phyloP scores from a whole-genome alignment of 1,140 invertebrate species.

The Stegodyphus dumicola region DNA sequence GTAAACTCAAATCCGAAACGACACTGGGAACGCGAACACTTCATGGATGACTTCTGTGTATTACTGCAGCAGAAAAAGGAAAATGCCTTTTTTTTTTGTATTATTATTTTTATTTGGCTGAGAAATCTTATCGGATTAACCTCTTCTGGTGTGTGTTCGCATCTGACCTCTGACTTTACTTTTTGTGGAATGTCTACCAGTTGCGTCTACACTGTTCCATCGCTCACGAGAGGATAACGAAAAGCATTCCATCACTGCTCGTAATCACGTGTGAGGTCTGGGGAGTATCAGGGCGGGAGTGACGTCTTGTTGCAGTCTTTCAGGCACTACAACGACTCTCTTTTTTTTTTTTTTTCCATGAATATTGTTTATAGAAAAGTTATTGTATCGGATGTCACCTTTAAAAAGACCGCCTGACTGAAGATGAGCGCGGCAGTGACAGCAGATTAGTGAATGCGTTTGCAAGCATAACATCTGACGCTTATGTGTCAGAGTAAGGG shows the following conservation, averaged over 20 bases:
- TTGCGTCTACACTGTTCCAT: background rate
- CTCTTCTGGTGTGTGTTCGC: background rate
- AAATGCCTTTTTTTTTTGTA: background rate
- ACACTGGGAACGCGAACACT: background rate
- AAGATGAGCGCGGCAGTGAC: conserved; percentile 20
- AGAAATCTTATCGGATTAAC: background rate
- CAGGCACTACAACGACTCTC: background rate
- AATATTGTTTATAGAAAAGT: background rate
- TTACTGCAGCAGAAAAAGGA: no score
- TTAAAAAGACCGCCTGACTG: conserved; percentile 34
- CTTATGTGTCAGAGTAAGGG: background rate
- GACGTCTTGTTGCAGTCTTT: conserved; percentile 5
- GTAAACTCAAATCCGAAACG: background rate
- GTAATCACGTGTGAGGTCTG: conserved; percentile 47
- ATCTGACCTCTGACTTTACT: conserved; percentile 1
- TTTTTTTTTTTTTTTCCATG: background rate
- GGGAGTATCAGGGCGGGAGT: conserved; percentile 19
- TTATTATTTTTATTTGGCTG: background rate
- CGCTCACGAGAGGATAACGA: background rate
- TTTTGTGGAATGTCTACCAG: background rate
- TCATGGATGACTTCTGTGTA: background rate
- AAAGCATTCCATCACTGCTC: conserved; percentile 4
- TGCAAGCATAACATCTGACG: background rate
- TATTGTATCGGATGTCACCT: conserved; percentile 25
- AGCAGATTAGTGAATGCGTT: conserved; percentile 35